These are phyloP conservation scores for Diceros bicornis DNA, from an alignment of 2,797 vertebrate genomes.

Conservation along the genomic window DNA sequence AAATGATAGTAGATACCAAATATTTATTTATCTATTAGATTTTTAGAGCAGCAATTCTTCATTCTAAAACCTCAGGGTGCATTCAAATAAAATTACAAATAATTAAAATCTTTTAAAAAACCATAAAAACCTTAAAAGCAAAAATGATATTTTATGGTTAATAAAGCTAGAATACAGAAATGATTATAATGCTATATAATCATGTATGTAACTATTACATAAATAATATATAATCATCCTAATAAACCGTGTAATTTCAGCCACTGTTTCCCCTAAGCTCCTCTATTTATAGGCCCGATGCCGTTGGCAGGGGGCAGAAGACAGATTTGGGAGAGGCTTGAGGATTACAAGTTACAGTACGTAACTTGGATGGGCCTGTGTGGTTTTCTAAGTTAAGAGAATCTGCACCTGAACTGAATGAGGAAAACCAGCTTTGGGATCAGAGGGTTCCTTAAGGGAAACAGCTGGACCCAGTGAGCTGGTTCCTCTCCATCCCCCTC, in stretches of 20 bases:
- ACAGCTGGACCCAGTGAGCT: not conserved
- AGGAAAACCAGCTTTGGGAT: conserved; percentile 27
- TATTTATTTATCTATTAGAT: conserved; percentile 75
- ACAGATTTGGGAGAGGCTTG: conserved; percentile 20
- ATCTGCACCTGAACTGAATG: conserved; percentile 5
- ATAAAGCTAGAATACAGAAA: conserved; percentile 79
- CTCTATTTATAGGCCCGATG: conserved; percentile 77
- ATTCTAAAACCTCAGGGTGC: conserved; percentile 81
- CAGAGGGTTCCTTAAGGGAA: not conserved
- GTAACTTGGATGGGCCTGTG: conserved; percentile 51
- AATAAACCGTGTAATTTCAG: conserved; percentile 81
- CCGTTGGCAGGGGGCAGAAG: conserved; percentile 45
- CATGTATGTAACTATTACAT: conserved; percentile 84
- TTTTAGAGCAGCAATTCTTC: conserved; percentile 75
- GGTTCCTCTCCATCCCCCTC: not conserved
- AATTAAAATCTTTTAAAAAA: conserved; percentile 83
- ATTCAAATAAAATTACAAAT: conserved; percentile 83
- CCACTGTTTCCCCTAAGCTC: conserved; percentile 64
- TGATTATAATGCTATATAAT: conserved; percentile 78
- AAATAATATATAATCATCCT: conserved; percentile 86
- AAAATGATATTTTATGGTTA: conserved; percentile 82
- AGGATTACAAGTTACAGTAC: conserved; percentile 71
- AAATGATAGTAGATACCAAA: conserved; percentile 67
- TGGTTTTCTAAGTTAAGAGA: conserved; percentile 17
- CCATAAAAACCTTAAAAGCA: conserved; percentile 74